Base-by-base conservation (phyloP, 2,113 vertebrate genomes). In the Cygnus atratus region DNA sequence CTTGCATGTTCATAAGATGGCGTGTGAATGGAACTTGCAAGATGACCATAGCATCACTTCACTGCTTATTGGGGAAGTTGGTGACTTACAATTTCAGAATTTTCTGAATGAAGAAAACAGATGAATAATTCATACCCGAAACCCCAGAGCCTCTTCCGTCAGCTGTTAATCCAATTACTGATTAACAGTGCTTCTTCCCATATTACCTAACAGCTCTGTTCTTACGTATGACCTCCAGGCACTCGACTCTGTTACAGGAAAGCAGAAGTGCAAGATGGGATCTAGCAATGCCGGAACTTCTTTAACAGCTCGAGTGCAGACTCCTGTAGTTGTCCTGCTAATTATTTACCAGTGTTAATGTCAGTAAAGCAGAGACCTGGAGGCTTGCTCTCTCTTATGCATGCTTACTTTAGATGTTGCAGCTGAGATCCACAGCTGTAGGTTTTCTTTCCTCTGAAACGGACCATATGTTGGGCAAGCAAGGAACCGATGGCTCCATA, bases 121-220 rank as follows among this genome's bases (percentile, higher is more conserved):
- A 76, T 87, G 20, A 92, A 63, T 92, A 88, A 91, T 62, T 91
- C 37, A 46, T 76, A 46, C 10, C 25, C 1, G 6, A 92, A 89
- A 92, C 44, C 71, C 35, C 0, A 39, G 19, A 66, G 54, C 70
- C 17, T 62, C 44, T 94, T 93, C 15, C 0, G 1, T 88, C 70
- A 75, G 29, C 76, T 91, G 29, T 87, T 93, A 91, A 84, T 93
- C 50, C 18, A 41, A 28, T 94, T 92, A 94, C 91, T 87, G 74
- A 91, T 93, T 92, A 91, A 95, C 87, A 25, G 29, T 82, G 55
- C 2, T 94, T 77, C 22, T 95, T 96, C 87, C 94, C 2, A 0
- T 52, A 35, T 96, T 96, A 31, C 81, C 25, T 46, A 91, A 93
- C 15, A 85, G 28, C 71, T 87, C 58, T 91, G 37, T 66, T 82